A percentile compares a stretch with the other conserved stretches of the same genome.
phyloP scores from a whole-genome alignment of 1,140 invertebrate genomes.

The Harlomillsia oculata region DNA sequence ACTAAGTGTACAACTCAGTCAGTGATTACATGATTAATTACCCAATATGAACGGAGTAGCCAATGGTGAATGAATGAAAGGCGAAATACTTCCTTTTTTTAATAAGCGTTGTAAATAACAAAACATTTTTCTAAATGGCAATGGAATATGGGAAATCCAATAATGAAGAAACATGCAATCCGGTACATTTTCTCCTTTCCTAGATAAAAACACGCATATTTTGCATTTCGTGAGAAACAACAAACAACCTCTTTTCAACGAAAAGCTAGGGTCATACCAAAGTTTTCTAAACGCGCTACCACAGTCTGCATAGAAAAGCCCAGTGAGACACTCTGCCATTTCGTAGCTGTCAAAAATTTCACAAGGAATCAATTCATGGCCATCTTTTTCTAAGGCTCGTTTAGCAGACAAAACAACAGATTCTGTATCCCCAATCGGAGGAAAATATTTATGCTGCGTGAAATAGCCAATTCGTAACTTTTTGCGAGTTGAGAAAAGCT shows the following conservation, averaged over 20 bases:
- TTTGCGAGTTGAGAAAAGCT: not conserved
- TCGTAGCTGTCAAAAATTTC: constrained; percentile 2
- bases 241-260: not conserved
- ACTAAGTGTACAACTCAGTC: no score
- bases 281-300: not conserved
- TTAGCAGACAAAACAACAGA: constrained; percentile 12
- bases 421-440: constrained; percentile 14
- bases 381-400: not conserved
- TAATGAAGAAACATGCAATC: no score
- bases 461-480: constrained; percentile 24
- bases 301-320: not conserved
- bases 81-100: no score
- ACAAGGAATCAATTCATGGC: constrained; percentile 20
- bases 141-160: no score
- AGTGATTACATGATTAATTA: no score
- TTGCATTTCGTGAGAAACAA: not conserved
- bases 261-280: not conserved
- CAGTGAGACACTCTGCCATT: not conserved
- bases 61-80: no score
- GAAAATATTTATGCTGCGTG: not conserved
- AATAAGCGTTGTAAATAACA: no score
- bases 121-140: no score
- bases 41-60: no score
- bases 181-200: no score
- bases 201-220: no score